Percentiles rank a stretch among this genome's conserved stretches.
These are phyloP conservation scores for Caranx ignobilis DNA, from an alignment of 2,113 vertebrate species.

Conservation along the genomic window DNA sequence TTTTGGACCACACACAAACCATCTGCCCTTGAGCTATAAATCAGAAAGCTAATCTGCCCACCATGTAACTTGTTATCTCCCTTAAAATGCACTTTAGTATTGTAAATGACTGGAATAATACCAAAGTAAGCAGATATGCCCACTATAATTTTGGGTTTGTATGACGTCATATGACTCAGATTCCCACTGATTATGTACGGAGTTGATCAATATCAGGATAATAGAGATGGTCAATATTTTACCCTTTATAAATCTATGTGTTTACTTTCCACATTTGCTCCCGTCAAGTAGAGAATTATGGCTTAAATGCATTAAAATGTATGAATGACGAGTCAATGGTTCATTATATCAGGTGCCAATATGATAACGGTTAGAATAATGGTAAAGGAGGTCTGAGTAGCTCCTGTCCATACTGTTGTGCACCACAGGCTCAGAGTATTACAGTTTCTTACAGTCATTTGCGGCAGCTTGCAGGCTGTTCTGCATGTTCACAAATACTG, in stretches of 20 bases:
- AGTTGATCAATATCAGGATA: background rate
- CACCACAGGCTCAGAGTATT: background rate
- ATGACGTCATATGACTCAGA: background rate
- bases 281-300: background rate
- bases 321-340: background rate
- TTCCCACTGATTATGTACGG: background rate
- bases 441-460: conserved; percentile 9
- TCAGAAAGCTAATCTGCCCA: background rate
- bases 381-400: background rate
- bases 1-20: background rate
- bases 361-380: background rate
- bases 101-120: background rate
- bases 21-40: background rate
- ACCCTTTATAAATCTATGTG: background rate
- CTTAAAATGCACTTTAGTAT: background rate
- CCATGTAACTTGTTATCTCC: background rate
- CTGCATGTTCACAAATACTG: conserved; percentile 22
- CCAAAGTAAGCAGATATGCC: background rate
- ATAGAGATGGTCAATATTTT: background rate
- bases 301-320: background rate
- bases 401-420: background rate
- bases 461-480: conserved; percentile 10
- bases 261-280: background rate
- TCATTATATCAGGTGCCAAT: background rate
- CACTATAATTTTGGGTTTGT: background rate